A percentile compares a stretch with the other conserved stretches of the same genome.
phyloP scores from a whole-genome alignment of 2,113 vertebrate species.

The Oncorhynchus tshawytscha region DNA sequence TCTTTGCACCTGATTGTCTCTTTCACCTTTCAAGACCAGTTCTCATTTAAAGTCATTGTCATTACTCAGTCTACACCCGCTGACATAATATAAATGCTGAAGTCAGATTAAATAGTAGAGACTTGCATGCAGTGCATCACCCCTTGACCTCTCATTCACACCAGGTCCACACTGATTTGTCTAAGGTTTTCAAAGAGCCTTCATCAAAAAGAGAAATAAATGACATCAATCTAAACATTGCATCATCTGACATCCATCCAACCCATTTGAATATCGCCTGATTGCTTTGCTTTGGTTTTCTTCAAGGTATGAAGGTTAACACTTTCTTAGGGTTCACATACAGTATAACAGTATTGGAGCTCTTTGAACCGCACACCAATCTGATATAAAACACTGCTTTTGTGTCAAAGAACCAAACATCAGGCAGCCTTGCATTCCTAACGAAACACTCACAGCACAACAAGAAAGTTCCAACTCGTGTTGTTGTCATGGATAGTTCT shows the following conservation, averaged over 20 bases:
- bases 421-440: neutral
- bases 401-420: no score
- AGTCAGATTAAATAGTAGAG: neutral
- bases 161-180: neutral
- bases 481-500: constrained; percentile 31
- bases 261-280: no score
- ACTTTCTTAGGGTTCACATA: neutral
- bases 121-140: neutral
- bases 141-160: neutral
- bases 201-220: neutral
- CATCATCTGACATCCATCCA: neutral
- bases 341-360: no score
- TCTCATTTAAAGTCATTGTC: neutral
- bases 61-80: neutral
- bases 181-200: no score
- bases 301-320: neutral
- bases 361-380: no score
- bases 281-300: neutral
- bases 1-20: neutral
- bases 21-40: neutral
- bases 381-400: no score
- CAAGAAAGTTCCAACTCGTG: neutral
- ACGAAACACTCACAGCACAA: neutral
- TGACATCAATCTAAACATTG: neutral
- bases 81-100: no score